Evolutionary conservation across 1,140 invertebrate genomes (phyloP).

Genomic region (Lordiphosa mommai): DNA sequence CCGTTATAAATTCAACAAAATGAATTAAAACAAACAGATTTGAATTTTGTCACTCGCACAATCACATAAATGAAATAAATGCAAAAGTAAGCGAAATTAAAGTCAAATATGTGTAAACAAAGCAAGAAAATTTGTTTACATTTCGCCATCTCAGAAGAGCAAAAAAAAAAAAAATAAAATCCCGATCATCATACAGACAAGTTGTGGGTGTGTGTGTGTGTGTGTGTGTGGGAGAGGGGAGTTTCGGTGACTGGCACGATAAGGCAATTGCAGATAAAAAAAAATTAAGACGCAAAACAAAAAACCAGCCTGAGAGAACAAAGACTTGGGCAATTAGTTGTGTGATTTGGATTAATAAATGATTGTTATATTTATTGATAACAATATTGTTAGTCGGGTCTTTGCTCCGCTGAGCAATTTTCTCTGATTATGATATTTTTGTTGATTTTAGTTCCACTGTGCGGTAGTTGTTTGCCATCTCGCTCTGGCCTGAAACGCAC

Average conservation of each 20-base stretch:
- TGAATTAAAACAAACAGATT: too few species aligned
- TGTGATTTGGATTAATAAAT: background rate
- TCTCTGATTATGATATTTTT: background rate
- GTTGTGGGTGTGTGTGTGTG: background rate
- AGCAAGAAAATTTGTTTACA: slow-evolving; percentile 56
- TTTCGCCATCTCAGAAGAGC: slow-evolving; percentile 18
- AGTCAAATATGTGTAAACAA: background rate
- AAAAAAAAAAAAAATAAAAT: slow-evolving; percentile 1
- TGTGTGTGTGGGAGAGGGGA: slow-evolving; percentile 2
- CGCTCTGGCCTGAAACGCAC: slow-evolving; percentile 54
- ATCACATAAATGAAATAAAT: slow-evolving; percentile 3
- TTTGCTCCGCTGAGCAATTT: background rate
- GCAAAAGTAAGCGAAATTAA: slow-evolving; percentile 8
- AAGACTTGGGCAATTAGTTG: slow-evolving; percentile 10
- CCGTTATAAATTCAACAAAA: slow-evolving; percentile 7
- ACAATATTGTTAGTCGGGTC: slow-evolving; percentile 17
- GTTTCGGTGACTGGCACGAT: slow-evolving; percentile 48
- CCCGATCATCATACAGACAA: background rate
- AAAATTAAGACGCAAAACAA: slow-evolving; percentile 42
- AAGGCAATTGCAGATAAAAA: slow-evolving; percentile 64
- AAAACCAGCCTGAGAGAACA: slow-evolving; percentile 28
- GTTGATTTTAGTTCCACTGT: slow-evolving; percentile 44
- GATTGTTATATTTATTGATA: background rate
- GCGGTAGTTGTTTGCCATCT: slow-evolving; percentile 52
- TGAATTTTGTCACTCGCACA: background rate